phyloP scores from a whole-genome alignment of 2,888 invertebrate genomes.

The Acleris cristana region DNA sequence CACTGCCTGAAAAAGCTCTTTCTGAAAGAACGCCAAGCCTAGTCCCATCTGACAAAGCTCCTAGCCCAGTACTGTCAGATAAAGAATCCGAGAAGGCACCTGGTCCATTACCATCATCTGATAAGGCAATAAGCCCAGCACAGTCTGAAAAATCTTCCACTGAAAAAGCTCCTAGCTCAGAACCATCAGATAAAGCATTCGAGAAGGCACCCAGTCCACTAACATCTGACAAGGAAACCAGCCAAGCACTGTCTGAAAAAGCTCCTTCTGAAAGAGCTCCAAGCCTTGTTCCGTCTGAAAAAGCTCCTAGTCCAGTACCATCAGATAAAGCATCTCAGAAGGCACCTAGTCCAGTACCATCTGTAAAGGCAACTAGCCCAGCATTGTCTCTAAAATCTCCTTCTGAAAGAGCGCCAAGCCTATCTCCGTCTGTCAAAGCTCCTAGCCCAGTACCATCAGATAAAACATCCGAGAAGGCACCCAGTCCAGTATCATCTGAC shows the following conservation, averaged over 20 bases:
- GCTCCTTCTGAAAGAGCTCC: neutral
- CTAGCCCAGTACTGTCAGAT: constrained; percentile 1
- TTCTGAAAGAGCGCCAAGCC: neutral
- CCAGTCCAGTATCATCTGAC: constrained; percentile 21
- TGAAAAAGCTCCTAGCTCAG: constrained; percentile 26
- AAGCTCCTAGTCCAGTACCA: constrained; percentile 24
- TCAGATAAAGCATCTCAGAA: constrained; percentile 23
- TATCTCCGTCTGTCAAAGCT: constrained; percentile 23
- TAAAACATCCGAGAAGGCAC: constrained; percentile 4
- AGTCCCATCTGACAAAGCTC: constrained; percentile 26
- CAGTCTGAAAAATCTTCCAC: neutral
- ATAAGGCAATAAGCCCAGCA: constrained; percentile 11
- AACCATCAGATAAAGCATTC: constrained; percentile 15
- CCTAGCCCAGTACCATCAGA: constrained; percentile 22
- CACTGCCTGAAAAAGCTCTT: constrained; percentile 12
- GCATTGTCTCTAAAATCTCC: constrained; percentile 14
- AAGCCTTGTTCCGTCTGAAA: constrained; percentile 14
- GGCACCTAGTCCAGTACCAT: constrained; percentile 21
- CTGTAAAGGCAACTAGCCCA: constrained; percentile 30
- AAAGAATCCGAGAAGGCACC: constrained; percentile 3
- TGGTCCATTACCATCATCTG: constrained; percentile 5
- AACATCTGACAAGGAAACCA: constrained; percentile 5
- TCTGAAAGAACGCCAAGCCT: neutral
- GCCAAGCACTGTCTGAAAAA: constrained; percentile 4
- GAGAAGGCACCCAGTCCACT: constrained; percentile 19